phyloP scores from a whole-genome alignment of 2,888 invertebrate species.

The Brachynemurus nebulosus region DNA sequence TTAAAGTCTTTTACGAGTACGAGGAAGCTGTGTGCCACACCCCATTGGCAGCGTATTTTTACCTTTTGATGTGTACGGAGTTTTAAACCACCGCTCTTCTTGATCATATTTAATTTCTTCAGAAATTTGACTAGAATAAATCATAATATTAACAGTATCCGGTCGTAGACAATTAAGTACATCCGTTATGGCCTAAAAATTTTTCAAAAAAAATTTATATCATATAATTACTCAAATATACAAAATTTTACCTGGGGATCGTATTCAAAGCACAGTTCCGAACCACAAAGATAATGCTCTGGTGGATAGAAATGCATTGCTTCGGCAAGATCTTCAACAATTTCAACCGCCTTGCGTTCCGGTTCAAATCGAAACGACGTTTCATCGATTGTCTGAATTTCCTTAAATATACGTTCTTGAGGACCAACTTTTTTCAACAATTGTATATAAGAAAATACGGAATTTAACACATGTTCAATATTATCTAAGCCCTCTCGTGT shows the following conservation, averaged over 20 bases:
- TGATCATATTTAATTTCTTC: slow-evolving; percentile 40
- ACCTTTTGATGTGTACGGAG: slow-evolving; percentile 65
- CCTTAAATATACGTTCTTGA: slow-evolving; percentile 51
- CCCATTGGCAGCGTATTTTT: too few relatives aligned
- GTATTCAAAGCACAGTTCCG: slow-evolving; percentile 60
- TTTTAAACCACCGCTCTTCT: slow-evolving; percentile 72
- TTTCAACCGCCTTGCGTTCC: slow-evolving; percentile 56
- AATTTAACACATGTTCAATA: slow-evolving; percentile 51
- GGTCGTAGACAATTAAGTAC: slow-evolving; percentile 47
- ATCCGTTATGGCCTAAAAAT: slow-evolving; percentile 40
- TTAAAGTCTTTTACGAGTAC: too few relatives aligned
- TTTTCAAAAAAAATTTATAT: too few relatives aligned
- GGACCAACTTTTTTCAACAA: slow-evolving; percentile 55
- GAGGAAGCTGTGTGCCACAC: too few relatives aligned
- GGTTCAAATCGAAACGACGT: slow-evolving; percentile 56
- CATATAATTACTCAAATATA: not conserved
- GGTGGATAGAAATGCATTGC: slow-evolving; percentile 71
- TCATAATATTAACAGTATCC: slow-evolving; percentile 53
- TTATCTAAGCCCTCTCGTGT: slow-evolving; percentile 64
- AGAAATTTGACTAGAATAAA: slow-evolving; percentile 47
- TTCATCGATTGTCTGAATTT: slow-evolving; percentile 61
- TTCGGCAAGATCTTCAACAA: slow-evolving; percentile 62
- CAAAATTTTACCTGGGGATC: slow-evolving; percentile 39
- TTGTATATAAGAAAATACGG: slow-evolving; percentile 66
- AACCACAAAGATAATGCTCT: slow-evolving; percentile 64